A percentile compares a stretch with the other conserved stretches of the same genome.
Evolutionary conservation across 2,113 vertebrate genomes (phyloP).

Genomic region (Onychostoma macrolepis): DNA sequence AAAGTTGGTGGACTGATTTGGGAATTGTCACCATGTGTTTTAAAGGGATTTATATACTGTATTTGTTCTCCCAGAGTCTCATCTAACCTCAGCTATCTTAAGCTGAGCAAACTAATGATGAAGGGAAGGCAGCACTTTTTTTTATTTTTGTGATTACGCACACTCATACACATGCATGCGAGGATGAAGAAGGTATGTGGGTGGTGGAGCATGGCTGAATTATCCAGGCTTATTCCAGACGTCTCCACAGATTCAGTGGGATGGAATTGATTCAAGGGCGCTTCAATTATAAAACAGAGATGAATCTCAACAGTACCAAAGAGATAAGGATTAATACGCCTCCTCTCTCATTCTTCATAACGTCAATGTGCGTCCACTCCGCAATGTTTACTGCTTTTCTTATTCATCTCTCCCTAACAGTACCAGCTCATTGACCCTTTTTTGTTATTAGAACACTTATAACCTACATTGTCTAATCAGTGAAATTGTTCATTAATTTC

Average conservation of each 20-base stretch:
- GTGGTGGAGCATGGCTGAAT: slow-evolving; percentile 39
- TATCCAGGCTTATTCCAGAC: slow-evolving; percentile 44
- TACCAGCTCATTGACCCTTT: background rate
- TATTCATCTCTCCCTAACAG: background rate
- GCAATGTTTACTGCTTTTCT: slow-evolving; percentile 1
- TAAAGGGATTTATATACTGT: slow-evolving; percentile 11
- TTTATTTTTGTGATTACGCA: slow-evolving; percentile 23
- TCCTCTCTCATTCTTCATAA: background rate
- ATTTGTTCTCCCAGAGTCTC: background rate
- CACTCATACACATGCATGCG: slow-evolving; percentile 10
- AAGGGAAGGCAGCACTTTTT: background rate
- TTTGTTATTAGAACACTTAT: background rate
- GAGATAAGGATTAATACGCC: slow-evolving; percentile 44
- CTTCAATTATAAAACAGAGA: slow-evolving; percentile 57
- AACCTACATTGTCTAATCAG: background rate
- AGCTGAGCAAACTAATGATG: slow-evolving; percentile 36
- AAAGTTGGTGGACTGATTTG: slow-evolving; percentile 20
- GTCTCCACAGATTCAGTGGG: slow-evolving; percentile 42
- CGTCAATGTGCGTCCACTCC: background rate
- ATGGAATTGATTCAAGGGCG: slow-evolving; percentile 56
- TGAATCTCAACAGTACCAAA: slow-evolving; percentile 50
- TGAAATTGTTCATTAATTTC: background rate
- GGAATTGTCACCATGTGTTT: slow-evolving; percentile 21
- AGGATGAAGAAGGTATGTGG: slow-evolving; percentile 46
- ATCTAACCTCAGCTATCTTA: slow-evolving; percentile 31